Conservation (phyloP, 2,797 vertebrate genomes). For the Oreochromis grahami region DNA sequence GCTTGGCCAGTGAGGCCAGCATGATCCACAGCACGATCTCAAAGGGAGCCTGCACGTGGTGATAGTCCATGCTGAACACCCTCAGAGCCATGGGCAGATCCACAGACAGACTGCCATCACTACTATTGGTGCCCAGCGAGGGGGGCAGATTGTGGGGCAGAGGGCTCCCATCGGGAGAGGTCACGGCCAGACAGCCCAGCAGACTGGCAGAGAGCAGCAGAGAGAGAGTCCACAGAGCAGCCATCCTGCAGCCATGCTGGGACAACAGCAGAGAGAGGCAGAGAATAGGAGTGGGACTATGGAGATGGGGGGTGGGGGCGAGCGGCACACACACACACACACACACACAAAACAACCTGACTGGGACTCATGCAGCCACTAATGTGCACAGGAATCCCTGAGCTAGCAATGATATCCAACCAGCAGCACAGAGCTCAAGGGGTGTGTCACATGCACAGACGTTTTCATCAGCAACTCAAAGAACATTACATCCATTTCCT, state of each 20-base stretch:
- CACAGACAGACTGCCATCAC: slow-evolving; percentile 18
- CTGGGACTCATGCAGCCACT: slow-evolving; percentile 40
- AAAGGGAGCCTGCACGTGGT: slow-evolving; percentile 82
- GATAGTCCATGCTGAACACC: slow-evolving; percentile 81
- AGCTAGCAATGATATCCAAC: slow-evolving; percentile 58
- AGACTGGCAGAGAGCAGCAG: slow-evolving; percentile 19
- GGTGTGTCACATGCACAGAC: not conserved
- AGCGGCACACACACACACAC: not conserved
- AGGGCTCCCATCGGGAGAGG: not conserved
- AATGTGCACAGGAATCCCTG: slow-evolving; percentile 76
- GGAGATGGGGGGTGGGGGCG: not conserved
- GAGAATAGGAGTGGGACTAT: slow-evolving; percentile 19
- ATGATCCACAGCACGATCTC: slow-evolving; percentile 86
- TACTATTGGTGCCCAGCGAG: slow-evolving; percentile 32
- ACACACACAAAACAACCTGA: slow-evolving; percentile 25
- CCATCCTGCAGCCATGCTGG: slow-evolving; percentile 60
- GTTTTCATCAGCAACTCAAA: not conserved
- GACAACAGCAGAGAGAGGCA: slow-evolving; percentile 9
- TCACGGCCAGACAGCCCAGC: slow-evolving; percentile 13
- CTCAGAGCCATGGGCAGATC: slow-evolving; percentile 47
- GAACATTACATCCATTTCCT: not conserved
- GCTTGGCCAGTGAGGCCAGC: slow-evolving; percentile 83
- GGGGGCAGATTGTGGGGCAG: slow-evolving; percentile 21
- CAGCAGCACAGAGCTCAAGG: slow-evolving; percentile 16
- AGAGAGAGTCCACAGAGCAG: slow-evolving; percentile 31